A percentile compares a stretch with the other conserved stretches of the same genome.
These are phyloP conservation scores for Xiphophorus maculatus DNA, from an alignment of 2,113 vertebrate genomes.

Conservation along the genomic window DNA sequence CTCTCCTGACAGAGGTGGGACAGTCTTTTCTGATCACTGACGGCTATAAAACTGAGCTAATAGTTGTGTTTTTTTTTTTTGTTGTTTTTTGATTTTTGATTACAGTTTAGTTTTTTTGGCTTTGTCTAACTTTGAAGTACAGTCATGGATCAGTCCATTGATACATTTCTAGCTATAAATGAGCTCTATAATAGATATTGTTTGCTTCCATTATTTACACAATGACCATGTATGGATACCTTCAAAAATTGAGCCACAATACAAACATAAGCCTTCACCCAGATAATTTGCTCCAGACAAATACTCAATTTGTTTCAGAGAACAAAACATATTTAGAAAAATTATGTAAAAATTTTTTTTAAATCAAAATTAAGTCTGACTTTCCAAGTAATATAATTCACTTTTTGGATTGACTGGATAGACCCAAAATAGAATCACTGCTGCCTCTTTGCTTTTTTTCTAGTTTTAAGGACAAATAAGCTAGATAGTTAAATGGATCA, in stretches of 20 bases:
- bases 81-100: too few relatives aligned
- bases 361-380: constrained; percentile 3
- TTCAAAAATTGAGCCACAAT: constrained; percentile 62
- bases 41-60: background rate
- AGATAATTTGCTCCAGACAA: background rate
- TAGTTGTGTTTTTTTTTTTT: constrained; percentile 9
- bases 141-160: constrained; percentile 70
- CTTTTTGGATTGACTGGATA: constrained; percentile 1
- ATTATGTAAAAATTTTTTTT: background rate
- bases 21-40: background rate
- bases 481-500: constrained; percentile 1
- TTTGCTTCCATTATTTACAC: constrained; percentile 72
- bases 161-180: constrained; percentile 70
- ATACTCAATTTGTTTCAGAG: background rate
- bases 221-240: constrained; percentile 53
- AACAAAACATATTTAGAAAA: background rate
- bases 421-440: background rate
- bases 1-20: background rate
- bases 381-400: background rate
- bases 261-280: constrained; percentile 34
- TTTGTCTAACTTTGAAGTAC: constrained; percentile 38
- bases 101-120: background rate
- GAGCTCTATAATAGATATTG: constrained; percentile 60
- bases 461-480: background rate
- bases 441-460: background rate